These are phyloP conservation scores for Montipora sp. DNA, from an alignment of 64 coral and sea anemone genomes.

Conservation along the genomic window DNA sequence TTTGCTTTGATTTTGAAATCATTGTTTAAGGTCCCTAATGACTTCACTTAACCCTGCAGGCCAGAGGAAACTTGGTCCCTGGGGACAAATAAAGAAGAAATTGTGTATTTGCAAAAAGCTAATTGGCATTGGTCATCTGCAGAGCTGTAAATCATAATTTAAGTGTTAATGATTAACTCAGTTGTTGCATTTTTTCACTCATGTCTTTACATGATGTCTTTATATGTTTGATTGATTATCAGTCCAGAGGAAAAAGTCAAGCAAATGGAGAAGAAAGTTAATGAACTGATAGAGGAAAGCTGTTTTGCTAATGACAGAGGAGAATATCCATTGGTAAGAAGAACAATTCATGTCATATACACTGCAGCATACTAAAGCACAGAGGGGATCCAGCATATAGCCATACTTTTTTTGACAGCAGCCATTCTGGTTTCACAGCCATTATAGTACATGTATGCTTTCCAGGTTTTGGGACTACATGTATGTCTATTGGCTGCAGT, in stretches of 20 bases:
- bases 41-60: no score
- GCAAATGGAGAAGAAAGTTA: constrained; percentile 98
- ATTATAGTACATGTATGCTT: no score
- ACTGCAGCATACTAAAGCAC: not conserved
- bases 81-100: no score
- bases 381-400: not conserved
- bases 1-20: not conserved
- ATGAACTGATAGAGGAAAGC: constrained; percentile 94
- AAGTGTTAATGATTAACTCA: not conserved
- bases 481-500: no score
- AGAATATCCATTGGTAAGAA: constrained; percentile 80
- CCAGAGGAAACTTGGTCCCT: no score
- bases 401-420: no score
- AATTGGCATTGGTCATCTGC: no score
- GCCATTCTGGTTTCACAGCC: no score
- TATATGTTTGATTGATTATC: not conserved
- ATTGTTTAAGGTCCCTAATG: no score
- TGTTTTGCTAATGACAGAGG: constrained; percentile 89
- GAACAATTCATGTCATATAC: not conserved
- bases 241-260: constrained; percentile 97
- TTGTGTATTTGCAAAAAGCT: no score
- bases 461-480: no score
- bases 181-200: not conserved
- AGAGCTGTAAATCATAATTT: no score
- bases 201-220: not conserved